These are phyloP conservation scores for Melanocharis versteri DNA, from an alignment of 2,113 vertebrate species.

Conservation along the genomic window DNA sequence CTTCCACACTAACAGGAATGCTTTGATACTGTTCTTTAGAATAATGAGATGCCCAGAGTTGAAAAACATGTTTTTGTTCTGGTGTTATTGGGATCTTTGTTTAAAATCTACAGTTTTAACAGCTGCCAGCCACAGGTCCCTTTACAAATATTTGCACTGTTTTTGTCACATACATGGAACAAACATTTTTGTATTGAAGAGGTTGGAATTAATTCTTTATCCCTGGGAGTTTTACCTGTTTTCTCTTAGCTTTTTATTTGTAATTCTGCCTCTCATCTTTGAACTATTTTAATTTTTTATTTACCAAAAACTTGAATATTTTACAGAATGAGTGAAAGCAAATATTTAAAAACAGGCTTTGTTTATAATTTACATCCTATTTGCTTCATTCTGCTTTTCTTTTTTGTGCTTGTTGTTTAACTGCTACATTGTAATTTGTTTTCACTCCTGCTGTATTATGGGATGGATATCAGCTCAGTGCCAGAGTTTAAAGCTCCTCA, in stretches of 20 bases:
- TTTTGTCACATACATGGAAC: neutral
- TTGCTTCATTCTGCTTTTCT: neutral
- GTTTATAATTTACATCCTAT: neutral
- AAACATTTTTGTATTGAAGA: neutral
- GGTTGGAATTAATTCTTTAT: neutral
- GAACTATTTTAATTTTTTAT: neutral
- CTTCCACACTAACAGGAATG: neutral
- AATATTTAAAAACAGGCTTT: neutral
- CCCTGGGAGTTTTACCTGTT: neutral
- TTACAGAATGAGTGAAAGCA: neutral
- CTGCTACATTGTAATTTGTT: neutral
- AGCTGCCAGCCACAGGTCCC: neutral
- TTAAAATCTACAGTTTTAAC: neutral
- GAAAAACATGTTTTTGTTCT: neutral
- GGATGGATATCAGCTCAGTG: neutral
- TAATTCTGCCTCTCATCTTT: neutral
- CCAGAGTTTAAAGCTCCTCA: neutral
- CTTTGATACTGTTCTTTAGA: neutral
- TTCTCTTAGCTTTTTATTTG: neutral
- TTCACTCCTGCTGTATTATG: neutral
- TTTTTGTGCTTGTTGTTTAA: neutral
- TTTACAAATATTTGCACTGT: neutral
- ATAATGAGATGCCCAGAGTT: neutral
- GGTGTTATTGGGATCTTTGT: neutral
- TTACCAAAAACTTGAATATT: neutral